Evolutionary conservation across 2,113 vertebrate species (phyloP).

Genomic region (Varanus komodoensis): DNA sequence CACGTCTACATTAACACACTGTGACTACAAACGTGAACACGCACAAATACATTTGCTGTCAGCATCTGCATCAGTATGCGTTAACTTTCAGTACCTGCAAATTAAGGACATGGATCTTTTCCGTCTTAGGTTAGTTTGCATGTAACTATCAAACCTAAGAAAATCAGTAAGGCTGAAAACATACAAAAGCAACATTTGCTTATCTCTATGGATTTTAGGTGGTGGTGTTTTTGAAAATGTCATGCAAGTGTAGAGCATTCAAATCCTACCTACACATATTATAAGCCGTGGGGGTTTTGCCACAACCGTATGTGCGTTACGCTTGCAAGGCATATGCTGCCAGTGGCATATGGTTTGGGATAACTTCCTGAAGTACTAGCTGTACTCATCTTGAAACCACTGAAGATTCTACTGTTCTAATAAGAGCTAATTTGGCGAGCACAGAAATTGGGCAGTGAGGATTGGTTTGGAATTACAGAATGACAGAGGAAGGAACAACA

Average conservation of each 20-base stretch:
- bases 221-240: conserved; percentile 6
- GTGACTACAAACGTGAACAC: background rate
- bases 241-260: background rate
- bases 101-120: background rate
- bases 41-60: background rate
- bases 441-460: background rate
- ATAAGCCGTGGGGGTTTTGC: conserved; percentile 9
- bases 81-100: background rate
- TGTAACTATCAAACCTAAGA: background rate
- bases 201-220: background rate
- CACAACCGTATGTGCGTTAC: conserved; percentile 13
- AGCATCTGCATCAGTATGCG: background rate
- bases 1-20: background rate
- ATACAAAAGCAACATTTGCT: background rate
- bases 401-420: conserved; percentile 32
- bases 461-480: background rate
- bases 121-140: background rate
- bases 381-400: conserved; percentile 27
- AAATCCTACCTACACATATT: conserved; percentile 34
- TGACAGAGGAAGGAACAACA: background rate
- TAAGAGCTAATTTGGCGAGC: conserved; percentile 27
- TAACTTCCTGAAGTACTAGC: conserved; percentile 32
- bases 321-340: conserved; percentile 32
- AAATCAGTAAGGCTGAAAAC: background rate
- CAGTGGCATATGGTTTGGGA: conserved; percentile 28